Conservation (phyloP, 2,888 invertebrate species). For the Pristionchus entomophagus region DNA sequence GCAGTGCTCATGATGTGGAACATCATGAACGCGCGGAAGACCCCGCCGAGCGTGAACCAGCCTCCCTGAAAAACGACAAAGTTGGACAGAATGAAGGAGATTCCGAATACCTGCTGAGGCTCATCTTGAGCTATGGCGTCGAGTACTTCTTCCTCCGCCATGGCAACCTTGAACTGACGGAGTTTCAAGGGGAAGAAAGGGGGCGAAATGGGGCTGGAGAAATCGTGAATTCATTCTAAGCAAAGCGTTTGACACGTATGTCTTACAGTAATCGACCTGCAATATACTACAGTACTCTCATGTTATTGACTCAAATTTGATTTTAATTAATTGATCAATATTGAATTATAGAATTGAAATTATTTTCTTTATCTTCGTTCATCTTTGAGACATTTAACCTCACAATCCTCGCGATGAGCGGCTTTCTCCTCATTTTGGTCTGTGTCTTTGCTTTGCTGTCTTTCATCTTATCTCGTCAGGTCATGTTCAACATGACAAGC, state of each 20-base stretch:
- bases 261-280: background rate
- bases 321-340: background rate
- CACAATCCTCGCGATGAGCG: background rate
- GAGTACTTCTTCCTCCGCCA: slow-evolving; percentile 23
- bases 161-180: background rate
- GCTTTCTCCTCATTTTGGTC: background rate
- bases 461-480: background rate
- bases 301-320: background rate
- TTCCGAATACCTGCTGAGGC: background rate
- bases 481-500: background rate
- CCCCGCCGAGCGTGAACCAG: background rate
- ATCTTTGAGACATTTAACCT: background rate
- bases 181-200: too few relatives aligned
- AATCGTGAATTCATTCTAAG: too few relatives aligned
- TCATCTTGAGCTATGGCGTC: background rate
- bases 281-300: background rate
- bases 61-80: background rate
- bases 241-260: background rate
- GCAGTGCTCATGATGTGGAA: background rate
- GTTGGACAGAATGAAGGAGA: too few relatives aligned
- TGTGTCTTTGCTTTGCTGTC: background rate
- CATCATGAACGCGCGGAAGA: background rate
- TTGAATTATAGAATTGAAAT: background rate
- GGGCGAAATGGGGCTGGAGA: background rate
- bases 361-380: background rate